Evolutionary conservation across 2,888 invertebrate species (phyloP).

Genomic region (Cerceris rybyensis): DNA sequence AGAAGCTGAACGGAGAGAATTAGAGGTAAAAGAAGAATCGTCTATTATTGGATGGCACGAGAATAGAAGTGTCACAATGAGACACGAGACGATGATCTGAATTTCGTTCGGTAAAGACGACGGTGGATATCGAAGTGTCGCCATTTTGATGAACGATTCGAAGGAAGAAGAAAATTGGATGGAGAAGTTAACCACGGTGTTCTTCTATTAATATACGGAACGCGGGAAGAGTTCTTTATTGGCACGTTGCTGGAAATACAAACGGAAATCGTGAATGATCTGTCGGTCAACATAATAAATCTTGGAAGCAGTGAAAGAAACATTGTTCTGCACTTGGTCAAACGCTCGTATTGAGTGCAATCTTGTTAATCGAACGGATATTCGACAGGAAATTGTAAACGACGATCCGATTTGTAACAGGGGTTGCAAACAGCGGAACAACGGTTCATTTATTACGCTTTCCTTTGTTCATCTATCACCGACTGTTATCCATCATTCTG

Average conservation of each 20-base stretch:
- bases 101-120: neutral
- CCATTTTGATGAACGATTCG: constrained; percentile 6
- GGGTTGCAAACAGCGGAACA: too few species aligned
- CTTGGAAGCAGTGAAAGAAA: neutral
- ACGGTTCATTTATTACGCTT: too few species aligned
- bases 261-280: neutral
- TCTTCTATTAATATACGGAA: constrained; percentile 3
- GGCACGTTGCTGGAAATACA: constrained; percentile 1
- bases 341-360: neutral
- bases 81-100: neutral
- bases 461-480: too few species aligned
- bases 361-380: too few species aligned
- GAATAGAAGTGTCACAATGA: neutral
- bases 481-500: too few species aligned
- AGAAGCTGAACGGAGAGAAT: neutral
- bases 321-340: neutral
- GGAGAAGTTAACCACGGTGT: neutral
- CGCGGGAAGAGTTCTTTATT: neutral
- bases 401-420: too few species aligned
- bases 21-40: neutral
- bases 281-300: constrained; percentile 1
- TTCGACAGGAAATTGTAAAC: too few species aligned
- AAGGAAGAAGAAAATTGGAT: constrained; percentile 6
- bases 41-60: neutral
- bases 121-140: neutral